Conservation (phyloP, 1,140 invertebrate species). For the Uloborus diversus region DNA sequence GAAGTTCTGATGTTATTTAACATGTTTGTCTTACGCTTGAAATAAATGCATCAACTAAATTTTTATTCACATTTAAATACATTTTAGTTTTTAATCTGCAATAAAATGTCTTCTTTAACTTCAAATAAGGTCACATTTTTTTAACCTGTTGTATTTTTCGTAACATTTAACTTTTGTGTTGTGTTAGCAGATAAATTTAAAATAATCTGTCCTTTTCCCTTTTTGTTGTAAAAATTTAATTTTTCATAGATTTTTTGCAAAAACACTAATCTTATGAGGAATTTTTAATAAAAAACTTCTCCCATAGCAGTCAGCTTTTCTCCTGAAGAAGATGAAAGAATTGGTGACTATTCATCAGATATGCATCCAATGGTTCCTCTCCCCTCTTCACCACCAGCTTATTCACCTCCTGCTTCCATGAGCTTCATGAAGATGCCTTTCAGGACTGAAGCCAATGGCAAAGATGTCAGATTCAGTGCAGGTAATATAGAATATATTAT, state of each 20-base stretch:
- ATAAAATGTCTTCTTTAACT: no score
- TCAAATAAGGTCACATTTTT: no score
- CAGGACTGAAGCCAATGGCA: conserved; percentile 21
- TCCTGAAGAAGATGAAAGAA: conserved; percentile 44
- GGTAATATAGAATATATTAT: conserved; percentile 4
- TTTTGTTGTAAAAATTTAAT: no score
- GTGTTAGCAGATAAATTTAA: neutral
- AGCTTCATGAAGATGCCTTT: conserved; percentile 12
- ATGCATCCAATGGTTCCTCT: conserved; percentile 5
- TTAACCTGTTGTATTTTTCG: no score
- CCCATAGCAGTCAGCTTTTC: conserved; percentile 49
- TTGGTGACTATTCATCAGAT: conserved; percentile 3
- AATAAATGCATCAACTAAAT: no score
- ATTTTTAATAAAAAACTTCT: no score
- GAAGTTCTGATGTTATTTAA: no score
- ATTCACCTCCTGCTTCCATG: neutral
- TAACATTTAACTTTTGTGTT: neutral
- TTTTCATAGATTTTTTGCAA: no score
- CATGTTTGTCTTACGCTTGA: no score
- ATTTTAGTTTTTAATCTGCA: no score
- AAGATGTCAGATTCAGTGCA: conserved; percentile 1
- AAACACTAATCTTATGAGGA: no score
- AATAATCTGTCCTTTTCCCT: neutral
- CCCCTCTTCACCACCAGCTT: conserved; percentile 19
- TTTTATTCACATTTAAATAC: no score